Evolutionary conservation across 1,140 invertebrate species (phyloP), one percentile per base, ranked within the genome.

Genomic region (Cydia amplana): DNA sequence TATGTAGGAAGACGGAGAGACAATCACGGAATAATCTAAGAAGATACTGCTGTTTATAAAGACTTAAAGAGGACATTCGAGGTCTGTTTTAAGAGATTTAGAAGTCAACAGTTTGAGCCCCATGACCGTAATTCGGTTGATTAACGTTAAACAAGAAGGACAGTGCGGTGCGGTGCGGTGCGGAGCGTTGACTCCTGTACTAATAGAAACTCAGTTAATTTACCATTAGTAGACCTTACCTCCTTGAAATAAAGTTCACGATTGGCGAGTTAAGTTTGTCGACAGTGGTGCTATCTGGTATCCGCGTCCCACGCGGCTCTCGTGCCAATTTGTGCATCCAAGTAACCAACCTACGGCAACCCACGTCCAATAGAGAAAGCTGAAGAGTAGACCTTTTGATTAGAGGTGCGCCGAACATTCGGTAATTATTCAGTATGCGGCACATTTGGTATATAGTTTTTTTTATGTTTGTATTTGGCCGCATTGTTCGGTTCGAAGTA

Each of bases 241-340:
- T 12, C 18, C 1, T 60, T 23, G 0, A 20, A 23, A 12, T 60
- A 60, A 60, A 10, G 3, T 60, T 23, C 20, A 60, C 9, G 18
- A 51, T 10, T 12, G 20, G 18, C 3, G 18, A 60, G 20, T 60
- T 12, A 60, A 23, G 9, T 55, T 18, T 60, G 18, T 23, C 10
- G 55, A 60, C 55, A n/a, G 20, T 77, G 55, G 75, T 79, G 80
- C 80, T 86, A 86, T 88, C 86, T 63, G 76, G 78, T 85, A 89
- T 90, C 87, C 84, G 86, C 78, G 79, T 74, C 87, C 87, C 86
- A 88, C 87, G 80, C 87, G 80, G 65, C 77, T 79, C 80, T 79
- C 79, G 78, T 80, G 81, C 86, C 83, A 87, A 88, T 88, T 88
- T 85, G 80, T 83, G 78, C 77, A 76, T 74, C 79, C 72, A 77